Evolutionary conservation across 2,113 vertebrate species (phyloP).

Genomic region (Gasterosteus aculeatus): DNA sequence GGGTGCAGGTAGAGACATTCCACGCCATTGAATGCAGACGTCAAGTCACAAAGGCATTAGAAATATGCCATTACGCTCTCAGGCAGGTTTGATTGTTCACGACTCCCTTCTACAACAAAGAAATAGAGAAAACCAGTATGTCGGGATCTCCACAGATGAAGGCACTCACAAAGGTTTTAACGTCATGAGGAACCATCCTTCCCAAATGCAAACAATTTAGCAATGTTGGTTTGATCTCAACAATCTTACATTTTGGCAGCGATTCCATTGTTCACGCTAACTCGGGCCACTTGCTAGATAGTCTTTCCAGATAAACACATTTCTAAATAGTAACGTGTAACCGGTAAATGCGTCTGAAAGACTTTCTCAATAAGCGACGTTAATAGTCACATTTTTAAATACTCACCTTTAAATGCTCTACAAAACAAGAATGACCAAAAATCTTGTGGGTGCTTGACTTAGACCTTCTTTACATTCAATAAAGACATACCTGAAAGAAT

Average conservation of each 20-base stretch:
- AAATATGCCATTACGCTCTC: neutral
- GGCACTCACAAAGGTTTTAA: neutral
- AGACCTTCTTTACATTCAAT: neutral
- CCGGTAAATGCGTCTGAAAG: neutral
- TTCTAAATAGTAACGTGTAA: neutral
- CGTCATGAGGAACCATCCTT: neutral
- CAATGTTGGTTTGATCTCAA: neutral
- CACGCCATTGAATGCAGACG: conserved; percentile 30
- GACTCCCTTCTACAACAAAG: neutral
- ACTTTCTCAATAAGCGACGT: neutral
- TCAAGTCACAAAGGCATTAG: neutral
- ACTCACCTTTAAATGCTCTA: neutral
- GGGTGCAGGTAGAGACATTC: neutral
- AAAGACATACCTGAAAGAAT: conserved; percentile 93
- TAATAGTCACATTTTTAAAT: neutral
- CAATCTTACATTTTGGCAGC: neutral
- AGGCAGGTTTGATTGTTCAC: neutral
- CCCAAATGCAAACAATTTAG: neutral
- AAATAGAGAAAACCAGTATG: neutral
- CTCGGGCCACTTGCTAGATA: neutral
- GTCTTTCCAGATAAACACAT: neutral
- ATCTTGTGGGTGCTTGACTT: neutral
- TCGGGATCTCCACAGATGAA: neutral
- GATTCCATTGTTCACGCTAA: neutral
- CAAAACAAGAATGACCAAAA: neutral